phyloP scores from a whole-genome alignment of 2,888 invertebrate species.

The Atherix ibis region DNA sequence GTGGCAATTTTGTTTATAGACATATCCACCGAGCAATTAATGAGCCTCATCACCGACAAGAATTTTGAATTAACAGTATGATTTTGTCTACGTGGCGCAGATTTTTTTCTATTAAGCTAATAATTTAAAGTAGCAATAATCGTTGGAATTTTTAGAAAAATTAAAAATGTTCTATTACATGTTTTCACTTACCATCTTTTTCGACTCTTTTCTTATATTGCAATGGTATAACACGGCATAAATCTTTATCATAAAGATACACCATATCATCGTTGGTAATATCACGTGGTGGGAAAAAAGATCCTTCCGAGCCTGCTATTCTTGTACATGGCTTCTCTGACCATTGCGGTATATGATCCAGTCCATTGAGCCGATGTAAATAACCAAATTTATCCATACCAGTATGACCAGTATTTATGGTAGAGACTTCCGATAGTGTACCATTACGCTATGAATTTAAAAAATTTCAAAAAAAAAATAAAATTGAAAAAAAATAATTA shows the following conservation, averaged over 20 bases:
- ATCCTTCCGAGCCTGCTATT: slow-evolving; percentile 58
- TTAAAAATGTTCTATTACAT: too few species aligned
- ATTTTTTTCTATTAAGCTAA: too few species aligned
- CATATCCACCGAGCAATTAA: too few species aligned
- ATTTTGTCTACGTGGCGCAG: too few species aligned
- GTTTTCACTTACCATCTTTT: slow-evolving; percentile 51
- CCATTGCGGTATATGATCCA: slow-evolving; percentile 64
- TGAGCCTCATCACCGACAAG: too few species aligned
- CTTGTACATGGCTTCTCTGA: slow-evolving; percentile 55
- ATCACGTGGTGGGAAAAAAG: slow-evolving; percentile 68
- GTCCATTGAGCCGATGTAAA: slow-evolving; percentile 57
- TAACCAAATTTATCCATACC: slow-evolving; percentile 68
- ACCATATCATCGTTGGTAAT: slow-evolving; percentile 52
- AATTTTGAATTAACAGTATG: too few species aligned
- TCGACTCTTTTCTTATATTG: slow-evolving; percentile 49
- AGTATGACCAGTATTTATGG: slow-evolving; percentile 58
- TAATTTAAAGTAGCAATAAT: too few species aligned
- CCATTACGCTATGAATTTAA: slow-evolving; percentile 52
- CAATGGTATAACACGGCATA: slow-evolving; percentile 65
- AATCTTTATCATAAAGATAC: slow-evolving; percentile 70
- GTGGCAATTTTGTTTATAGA: too few species aligned
- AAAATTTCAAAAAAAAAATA: slow-evolving; percentile 3
- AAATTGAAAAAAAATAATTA: too few species aligned
- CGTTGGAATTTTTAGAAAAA: too few species aligned
- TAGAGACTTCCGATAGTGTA: slow-evolving; percentile 62